A percentile compares a stretch with the other conserved stretches of the same genome.
Evolutionary conservation across 2,888 invertebrate genomes (phyloP).

Genomic region (Atethmia centrago): DNA sequence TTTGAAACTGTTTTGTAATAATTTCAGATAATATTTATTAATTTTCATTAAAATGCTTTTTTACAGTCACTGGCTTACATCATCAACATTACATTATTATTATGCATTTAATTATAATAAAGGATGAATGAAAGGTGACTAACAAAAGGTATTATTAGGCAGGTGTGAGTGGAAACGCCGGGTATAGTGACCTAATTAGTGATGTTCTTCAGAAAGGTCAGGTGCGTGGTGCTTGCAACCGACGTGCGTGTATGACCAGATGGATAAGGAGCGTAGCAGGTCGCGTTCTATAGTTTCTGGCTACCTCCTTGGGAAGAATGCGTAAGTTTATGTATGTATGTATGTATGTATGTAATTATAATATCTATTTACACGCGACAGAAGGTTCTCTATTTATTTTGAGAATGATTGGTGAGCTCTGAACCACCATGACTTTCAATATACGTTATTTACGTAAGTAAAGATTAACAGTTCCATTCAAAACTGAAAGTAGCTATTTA

Average conservation of each 20-base stretch:
- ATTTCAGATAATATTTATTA: background rate
- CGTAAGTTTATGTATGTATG: too few species aligned
- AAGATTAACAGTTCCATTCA: background rate
- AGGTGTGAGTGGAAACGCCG: too few species aligned
- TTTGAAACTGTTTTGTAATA: background rate
- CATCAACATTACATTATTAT: too few species aligned
- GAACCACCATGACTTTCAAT: background rate
- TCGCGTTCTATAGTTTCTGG: too few species aligned
- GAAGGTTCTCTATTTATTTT: slow-evolving; percentile 4
- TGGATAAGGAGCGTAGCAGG: too few species aligned
- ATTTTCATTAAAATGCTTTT: background rate
- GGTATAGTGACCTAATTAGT: too few species aligned
- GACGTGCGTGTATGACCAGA: too few species aligned
- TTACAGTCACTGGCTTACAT: background rate
- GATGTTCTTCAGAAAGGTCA: too few species aligned
- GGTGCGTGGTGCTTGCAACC: too few species aligned
- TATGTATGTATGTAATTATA: background rate
- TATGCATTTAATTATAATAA: background rate
- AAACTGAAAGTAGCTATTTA: background rate
- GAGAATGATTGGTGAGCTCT: background rate
- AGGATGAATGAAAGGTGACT: too few species aligned
- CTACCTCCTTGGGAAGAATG: too few species aligned
- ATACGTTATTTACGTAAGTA: background rate
- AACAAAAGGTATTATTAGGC: too few species aligned
- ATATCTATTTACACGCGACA: background rate